phyloP scores from a whole-genome alignment of 2,888 invertebrate genomes.

The Dorcus hopei region DNA sequence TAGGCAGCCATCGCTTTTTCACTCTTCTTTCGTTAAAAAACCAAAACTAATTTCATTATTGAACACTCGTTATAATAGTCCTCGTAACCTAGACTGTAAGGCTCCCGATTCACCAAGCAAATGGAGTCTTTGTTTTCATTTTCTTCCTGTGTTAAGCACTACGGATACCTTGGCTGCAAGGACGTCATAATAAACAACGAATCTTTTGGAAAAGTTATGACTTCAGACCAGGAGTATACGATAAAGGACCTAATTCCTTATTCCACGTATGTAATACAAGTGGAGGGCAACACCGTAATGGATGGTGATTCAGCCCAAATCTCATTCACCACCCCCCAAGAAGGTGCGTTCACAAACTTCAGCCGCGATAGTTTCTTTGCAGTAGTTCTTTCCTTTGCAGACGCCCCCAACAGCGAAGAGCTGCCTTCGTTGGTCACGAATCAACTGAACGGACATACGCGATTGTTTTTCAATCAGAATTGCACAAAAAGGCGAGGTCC shows the following conservation, averaged over 20 bases:
- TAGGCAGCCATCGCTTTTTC: no score
- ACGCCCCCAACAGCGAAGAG: neutral
- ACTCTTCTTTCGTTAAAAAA: no score
- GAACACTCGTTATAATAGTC: no score
- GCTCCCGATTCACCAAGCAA: no score
- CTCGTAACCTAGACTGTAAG: no score
- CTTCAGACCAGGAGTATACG: neutral
- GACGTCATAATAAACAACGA: neutral
- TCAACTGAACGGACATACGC: no score
- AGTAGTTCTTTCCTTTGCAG: neutral
- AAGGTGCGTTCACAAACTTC: neutral
- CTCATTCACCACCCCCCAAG: neutral
- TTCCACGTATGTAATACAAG: neutral
- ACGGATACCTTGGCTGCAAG: neutral
- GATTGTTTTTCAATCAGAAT: no score
- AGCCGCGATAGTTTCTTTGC: neutral
- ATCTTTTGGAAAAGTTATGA: neutral
- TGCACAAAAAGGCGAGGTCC: no score
- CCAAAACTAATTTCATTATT: no score
- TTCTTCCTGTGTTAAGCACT: neutral
- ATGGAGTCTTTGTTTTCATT: neutral
- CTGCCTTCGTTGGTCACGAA: neutral
- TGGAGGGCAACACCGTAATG: neutral
- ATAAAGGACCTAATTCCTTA: neutral
- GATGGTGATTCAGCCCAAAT: no score